phyloP scores from a whole-genome alignment of 1,140 invertebrate genomes.

The Orius insidiosus region DNA sequence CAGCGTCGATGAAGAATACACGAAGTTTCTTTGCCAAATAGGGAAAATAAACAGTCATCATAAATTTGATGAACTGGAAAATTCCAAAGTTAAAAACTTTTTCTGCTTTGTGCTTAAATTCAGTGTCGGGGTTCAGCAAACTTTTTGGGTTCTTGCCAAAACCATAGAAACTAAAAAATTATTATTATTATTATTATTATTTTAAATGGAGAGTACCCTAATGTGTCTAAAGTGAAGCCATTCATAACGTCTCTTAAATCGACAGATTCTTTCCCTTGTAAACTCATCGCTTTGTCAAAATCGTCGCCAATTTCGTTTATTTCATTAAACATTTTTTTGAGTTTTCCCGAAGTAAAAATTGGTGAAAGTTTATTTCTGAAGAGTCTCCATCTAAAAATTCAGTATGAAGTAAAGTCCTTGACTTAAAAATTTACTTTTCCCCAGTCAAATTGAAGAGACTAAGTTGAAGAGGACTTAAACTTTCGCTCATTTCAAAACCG shows the following conservation, averaged over 20 bases:
- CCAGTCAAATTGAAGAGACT: conserved; percentile 19
- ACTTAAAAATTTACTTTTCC: conserved; percentile 18
- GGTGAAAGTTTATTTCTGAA: conserved; percentile 36
- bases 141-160: conserved; percentile 31
- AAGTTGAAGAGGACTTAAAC: neutral
- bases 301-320: conserved; percentile 27
- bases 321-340: conserved; percentile 34
- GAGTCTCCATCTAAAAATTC: conserved; percentile 33
- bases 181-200: no score
- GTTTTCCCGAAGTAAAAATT: conserved; percentile 37
- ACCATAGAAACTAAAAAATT: conserved; percentile 31
- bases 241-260: conserved; percentile 31
- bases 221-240: conserved; percentile 34
- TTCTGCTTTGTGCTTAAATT: conserved; percentile 23
- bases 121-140: conserved; percentile 23
- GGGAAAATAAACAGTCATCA: conserved; percentile 2
- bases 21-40: conserved; percentile 11
- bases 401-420: no score
- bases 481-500: conserved; percentile 9
- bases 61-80: no score
- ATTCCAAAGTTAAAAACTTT: conserved; percentile 24
- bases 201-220: conserved; percentile 26
- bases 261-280: conserved; percentile 19
- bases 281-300: conserved; percentile 24
- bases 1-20: neutral